Percentiles rank a stretch among this genome's conserved stretches.
Evolutionary conservation across 2,113 vertebrate species (phyloP).

Genomic region (Gallinago undulata): DNA sequence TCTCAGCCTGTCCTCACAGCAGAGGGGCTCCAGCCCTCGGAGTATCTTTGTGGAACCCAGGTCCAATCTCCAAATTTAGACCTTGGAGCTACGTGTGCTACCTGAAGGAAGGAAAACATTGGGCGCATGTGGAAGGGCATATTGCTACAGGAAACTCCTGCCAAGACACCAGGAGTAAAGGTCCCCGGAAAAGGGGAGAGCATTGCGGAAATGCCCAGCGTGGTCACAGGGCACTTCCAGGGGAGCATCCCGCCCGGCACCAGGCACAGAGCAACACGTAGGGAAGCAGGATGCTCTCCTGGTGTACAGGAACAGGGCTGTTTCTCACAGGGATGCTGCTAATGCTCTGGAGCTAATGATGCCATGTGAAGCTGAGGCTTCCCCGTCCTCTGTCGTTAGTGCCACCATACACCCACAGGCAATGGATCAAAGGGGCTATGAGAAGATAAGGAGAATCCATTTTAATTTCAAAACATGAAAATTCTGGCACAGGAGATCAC

Average conservation of each 20-base stretch:
- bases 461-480: slow-evolving; percentile 67
- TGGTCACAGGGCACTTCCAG: not conserved
- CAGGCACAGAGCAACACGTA: rapidly evolving
- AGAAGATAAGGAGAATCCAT: slow-evolving; percentile 72
- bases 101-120: not conserved
- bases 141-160: not conserved
- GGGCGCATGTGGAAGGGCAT: not conserved
- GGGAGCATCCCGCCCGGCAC: not conserved
- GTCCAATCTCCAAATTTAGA: not conserved
- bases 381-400: slow-evolving; percentile 33
- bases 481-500: slow-evolving; percentile 61
- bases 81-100: not conserved
- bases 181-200: not conserved
- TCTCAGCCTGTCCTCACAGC: too few species aligned
- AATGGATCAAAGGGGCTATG: slow-evolving; percentile 65
- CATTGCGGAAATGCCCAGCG: rapidly evolving
- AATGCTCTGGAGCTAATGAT: slow-evolving; percentile 38
- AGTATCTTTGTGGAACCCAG: not conserved
- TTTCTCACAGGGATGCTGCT: not conserved
- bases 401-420: slow-evolving; percentile 48
- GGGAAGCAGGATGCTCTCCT: not conserved
- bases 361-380: slow-evolving; percentile 40
- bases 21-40: too few species aligned
- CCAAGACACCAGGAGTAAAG: rapidly evolving
- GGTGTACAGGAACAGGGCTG: rapidly evolving